A percentile compares a stretch with the other conserved stretches of the same genome.
phyloP scores from a whole-genome alignment of 2,888 invertebrate species.

The Torymus auratus region DNA sequence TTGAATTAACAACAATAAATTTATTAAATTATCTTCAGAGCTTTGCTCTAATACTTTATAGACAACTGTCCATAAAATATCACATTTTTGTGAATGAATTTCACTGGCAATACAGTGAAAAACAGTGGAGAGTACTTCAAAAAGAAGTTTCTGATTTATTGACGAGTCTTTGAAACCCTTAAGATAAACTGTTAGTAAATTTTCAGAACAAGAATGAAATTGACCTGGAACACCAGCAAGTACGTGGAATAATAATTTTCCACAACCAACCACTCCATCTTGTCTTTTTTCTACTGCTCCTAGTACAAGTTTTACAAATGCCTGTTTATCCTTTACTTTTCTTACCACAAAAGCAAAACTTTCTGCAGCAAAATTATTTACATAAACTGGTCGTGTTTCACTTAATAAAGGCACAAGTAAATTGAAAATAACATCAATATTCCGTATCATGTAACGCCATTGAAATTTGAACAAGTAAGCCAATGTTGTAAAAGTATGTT shows the following conservation, averaged over 20 bases:
- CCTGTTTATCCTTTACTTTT: conserved; percentile 88
- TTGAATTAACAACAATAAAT: conserved; percentile 76
- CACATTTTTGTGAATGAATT: conserved; percentile 82
- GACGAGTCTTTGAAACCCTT: conserved; percentile 79
- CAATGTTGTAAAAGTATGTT: conserved; percentile 90
- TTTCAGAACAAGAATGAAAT: conserved; percentile 90
- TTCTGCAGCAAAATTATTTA: conserved; percentile 96
- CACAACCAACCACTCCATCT: conserved; percentile 87
- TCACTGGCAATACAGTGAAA: conserved; percentile 81
- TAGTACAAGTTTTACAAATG: conserved; percentile 85
- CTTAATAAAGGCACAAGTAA: conserved; percentile 87
- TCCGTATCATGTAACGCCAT: conserved; percentile 89
- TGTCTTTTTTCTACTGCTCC: conserved; percentile 82
- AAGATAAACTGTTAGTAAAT: conserved; percentile 84
- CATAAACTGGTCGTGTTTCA: conserved; percentile 87
- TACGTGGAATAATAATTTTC: conserved; percentile 92
- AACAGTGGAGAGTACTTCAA: conserved; percentile 83
- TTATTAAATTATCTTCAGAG: conserved; percentile 72
- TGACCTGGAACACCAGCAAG: conserved; percentile 89
- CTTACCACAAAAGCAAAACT: conserved; percentile 96
- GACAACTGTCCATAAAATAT: conserved; percentile 82
- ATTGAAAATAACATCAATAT: conserved; percentile 85
- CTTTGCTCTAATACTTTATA: conserved; percentile 73
- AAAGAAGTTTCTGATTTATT: conserved; percentile 78
- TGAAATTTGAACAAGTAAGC: conserved; percentile 94